Conservation (phyloP, 2,888 invertebrate species). For the Panopea generosa region DNA sequence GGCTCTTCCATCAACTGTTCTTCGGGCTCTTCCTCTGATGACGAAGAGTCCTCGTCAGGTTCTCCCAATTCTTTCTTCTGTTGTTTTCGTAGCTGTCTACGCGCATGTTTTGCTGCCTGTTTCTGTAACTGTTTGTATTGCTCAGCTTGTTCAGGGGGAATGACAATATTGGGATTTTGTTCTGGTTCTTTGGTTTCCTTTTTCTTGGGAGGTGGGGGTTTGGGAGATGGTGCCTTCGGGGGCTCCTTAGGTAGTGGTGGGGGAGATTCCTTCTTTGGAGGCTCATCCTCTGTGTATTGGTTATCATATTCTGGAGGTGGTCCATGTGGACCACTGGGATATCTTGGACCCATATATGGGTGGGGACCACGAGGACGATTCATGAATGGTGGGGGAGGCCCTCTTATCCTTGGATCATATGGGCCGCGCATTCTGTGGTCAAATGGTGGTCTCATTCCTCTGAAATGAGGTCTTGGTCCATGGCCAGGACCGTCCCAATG, state of each 20-base stretch:
- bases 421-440: conserved; percentile 64
- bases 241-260: conserved; percentile 75
- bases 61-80: conserved; percentile 85
- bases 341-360: conserved; percentile 59
- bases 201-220: conserved; percentile 78
- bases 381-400: conserved; percentile 55
- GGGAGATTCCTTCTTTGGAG: conserved; percentile 61
- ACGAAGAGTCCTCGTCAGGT: conserved; percentile 71
- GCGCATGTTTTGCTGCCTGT: conserved; percentile 92
- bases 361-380: conserved; percentile 51
- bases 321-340: conserved; percentile 63
- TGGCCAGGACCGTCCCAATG: conserved; percentile 56
- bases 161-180: conserved; percentile 72
- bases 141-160: conserved; percentile 83
- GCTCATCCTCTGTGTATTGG: conserved; percentile 38
- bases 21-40: conserved; percentile 70
- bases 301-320: conserved; percentile 61
- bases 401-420: conserved; percentile 58
- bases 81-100: conserved; percentile 89
- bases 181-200: conserved; percentile 71
- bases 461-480: conserved; percentile 54
- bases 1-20: conserved; percentile 60
- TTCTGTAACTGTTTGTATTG: conserved; percentile 86
- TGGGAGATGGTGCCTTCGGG: conserved; percentile 77
- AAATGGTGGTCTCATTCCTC: conserved; percentile 70